Evolutionary conservation across 2,113 vertebrate genomes (phyloP), one percentile per base, ranked within the genome.

Genomic region (cattle (Bos taurus)): DNA sequence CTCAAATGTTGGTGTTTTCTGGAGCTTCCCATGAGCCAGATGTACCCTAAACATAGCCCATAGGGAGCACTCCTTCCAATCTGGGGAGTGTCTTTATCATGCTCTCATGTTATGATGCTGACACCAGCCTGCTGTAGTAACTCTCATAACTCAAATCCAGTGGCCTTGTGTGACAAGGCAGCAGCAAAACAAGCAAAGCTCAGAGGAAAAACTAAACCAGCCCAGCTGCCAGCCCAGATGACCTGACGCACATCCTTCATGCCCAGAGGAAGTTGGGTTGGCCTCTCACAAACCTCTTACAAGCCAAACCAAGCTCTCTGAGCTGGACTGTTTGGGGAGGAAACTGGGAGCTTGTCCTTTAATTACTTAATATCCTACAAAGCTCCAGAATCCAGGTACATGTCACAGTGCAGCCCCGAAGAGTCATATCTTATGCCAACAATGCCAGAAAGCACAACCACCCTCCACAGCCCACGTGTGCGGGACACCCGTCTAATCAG

Each of bases 241-340:
- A 87, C 82, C 82, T 97, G 87, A 96, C 77, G 91, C 93, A 91
- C 2, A 10, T 17, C 59, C 60, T 80, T 46, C 43, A 9, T 36
- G 74, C 57, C 26, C 50, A 57, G 67, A 28, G 17, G 28, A 71
- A 62, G 43, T 3, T 74, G 67, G 21, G 7, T 56, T 92, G 77
- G 94, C 64, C 46, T 90, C 87, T 91, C 25, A 6, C 57, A 46
- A 86, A 48, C 23, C 26, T 95, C 57, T 78, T 91, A 82, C 8
- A 77, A 88, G 80, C 67, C 93, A 86, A 48, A 64, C 40, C 60
- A 46, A 77, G n/a, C 21, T 50, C 82, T 85, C 77, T 43, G 87
- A 60, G 86, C 40, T 36, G 23, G 13, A 43, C 33, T 19, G 25
- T 77, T 54, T 30, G 28, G 48, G 48, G 26, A 90, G n/a, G 25